A percentile compares a stretch with the other conserved stretches of the same genome.
Evolutionary conservation across 2,888 invertebrate species (phyloP).

Genomic region (Lamproptera curius): DNA sequence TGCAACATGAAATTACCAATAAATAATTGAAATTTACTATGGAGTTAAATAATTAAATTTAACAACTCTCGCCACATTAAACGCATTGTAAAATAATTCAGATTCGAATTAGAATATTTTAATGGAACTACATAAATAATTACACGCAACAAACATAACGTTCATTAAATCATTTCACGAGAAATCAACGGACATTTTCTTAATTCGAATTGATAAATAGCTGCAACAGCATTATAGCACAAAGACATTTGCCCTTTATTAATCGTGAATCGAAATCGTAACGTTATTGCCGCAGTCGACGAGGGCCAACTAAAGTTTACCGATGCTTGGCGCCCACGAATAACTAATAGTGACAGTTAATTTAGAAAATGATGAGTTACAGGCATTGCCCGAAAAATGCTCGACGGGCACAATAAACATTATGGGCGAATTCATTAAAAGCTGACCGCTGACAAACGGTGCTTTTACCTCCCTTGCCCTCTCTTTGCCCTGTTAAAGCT

Average conservation of each 20-base stretch:
- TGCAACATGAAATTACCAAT: no score
- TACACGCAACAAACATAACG: slow-evolving; percentile 3
- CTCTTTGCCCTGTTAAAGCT: slow-evolving; percentile 53
- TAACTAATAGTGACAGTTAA: slow-evolving; percentile 41
- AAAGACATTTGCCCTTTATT: slow-evolving; percentile 16
- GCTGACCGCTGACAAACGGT: slow-evolving; percentile 73
- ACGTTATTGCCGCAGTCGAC: slow-evolving; percentile 8
- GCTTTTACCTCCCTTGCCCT: slow-evolving; percentile 49
- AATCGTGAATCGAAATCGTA: slow-evolving; percentile 17
- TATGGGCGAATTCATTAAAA: slow-evolving; percentile 73
- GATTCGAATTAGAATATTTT: slow-evolving; percentile 2
- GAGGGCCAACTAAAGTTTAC: slow-evolving; percentile 10
- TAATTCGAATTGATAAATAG: slow-evolving; percentile 18
- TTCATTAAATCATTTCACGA: slow-evolving; percentile 16
- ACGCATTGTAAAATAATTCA: not conserved
- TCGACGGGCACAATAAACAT: slow-evolving; percentile 72
- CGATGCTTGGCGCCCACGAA: slow-evolving; percentile 26
- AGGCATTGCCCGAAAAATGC: slow-evolving; percentile 56
- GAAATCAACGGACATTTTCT: slow-evolving; percentile 7
- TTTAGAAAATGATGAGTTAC: slow-evolving; percentile 67
- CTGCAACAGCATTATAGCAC: not conserved
- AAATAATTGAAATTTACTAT: no score
- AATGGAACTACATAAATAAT: slow-evolving; percentile 13
- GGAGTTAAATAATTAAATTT: not conserved
- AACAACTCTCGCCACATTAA: not conserved